These are phyloP conservation scores for Agrotis clavis DNA, from an alignment of 2,888 invertebrate species.

Conservation along the genomic window DNA sequence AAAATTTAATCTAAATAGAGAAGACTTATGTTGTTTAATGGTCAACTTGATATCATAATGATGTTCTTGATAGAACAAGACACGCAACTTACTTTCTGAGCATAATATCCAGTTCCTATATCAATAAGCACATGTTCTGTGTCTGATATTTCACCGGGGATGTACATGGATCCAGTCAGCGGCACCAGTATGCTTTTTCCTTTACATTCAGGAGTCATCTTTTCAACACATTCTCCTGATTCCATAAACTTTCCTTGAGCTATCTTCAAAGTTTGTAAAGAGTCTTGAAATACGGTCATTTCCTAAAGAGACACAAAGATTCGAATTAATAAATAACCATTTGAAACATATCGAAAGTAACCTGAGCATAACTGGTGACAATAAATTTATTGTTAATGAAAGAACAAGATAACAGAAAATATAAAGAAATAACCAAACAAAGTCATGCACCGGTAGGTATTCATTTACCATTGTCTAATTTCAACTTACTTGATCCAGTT, in stretches of 20 bases:
- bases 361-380: neutral
- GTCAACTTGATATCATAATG: neutral
- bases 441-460: neutral
- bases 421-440: neutral
- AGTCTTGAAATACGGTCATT: constrained; percentile 96
- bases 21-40: neutral
- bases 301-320: constrained; percentile 91
- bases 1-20: neutral
- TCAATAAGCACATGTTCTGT: constrained; percentile 97
- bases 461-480: constrained; percentile 5
- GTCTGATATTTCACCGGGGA: constrained; percentile 96
- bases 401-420: neutral
- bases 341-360: neutral
- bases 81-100: constrained; percentile 94
- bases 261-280: constrained; percentile 96
- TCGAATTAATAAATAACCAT: neutral
- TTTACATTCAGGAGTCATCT: constrained; percentile 94
- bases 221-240: constrained; percentile 96
- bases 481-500: constrained; percentile 94
- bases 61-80: neutral
- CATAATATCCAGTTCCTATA: constrained; percentile 99
- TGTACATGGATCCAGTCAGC: constrained; percentile 99
- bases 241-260: constrained; percentile 97
- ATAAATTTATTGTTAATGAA: neutral
- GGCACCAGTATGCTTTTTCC: constrained; percentile 98